phyloP scores from a whole-genome alignment of 2,113 vertebrate genomes.

The Lepidothrix coronata region DNA sequence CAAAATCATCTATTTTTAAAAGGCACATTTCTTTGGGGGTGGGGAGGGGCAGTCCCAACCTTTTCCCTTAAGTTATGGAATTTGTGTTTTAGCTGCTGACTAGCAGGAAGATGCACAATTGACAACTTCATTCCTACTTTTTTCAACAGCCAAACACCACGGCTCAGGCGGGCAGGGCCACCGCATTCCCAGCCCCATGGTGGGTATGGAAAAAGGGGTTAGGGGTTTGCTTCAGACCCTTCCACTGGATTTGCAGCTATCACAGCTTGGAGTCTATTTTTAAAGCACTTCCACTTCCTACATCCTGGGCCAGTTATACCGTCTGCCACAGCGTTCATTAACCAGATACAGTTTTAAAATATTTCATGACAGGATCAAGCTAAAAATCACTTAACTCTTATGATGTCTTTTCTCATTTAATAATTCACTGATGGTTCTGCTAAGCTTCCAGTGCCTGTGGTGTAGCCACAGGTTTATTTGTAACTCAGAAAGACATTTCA shows the following conservation, averaged over 20 bases:
- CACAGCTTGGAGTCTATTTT: neutral
- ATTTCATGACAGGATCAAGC: neutral
- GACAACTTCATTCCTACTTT: neutral
- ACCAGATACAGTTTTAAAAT: neutral
- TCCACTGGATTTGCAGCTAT: neutral
- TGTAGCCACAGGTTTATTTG: neutral
- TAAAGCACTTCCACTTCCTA: neutral
- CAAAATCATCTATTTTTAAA: slow-evolving; percentile 8
- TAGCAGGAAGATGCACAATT: neutral
- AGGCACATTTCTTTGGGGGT: neutral
- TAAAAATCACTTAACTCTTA: slow-evolving; percentile 28
- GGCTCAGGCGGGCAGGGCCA: accelerated
- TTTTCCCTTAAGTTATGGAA: neutral
- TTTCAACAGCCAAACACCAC: neutral
- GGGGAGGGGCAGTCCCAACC: neutral
- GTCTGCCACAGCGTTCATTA: neutral
- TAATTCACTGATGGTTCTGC: neutral
- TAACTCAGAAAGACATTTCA: neutral
- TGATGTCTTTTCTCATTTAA: neutral
- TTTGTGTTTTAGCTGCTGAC: neutral
- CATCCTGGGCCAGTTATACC: neutral
- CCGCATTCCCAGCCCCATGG: accelerated
- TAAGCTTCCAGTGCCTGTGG: neutral
- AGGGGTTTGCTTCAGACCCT: neutral
- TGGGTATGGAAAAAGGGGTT: neutral